Conservation (phyloP, 35 echinoderm and acorn worm genomes). For the Apostichopus parvimensis region DNA sequence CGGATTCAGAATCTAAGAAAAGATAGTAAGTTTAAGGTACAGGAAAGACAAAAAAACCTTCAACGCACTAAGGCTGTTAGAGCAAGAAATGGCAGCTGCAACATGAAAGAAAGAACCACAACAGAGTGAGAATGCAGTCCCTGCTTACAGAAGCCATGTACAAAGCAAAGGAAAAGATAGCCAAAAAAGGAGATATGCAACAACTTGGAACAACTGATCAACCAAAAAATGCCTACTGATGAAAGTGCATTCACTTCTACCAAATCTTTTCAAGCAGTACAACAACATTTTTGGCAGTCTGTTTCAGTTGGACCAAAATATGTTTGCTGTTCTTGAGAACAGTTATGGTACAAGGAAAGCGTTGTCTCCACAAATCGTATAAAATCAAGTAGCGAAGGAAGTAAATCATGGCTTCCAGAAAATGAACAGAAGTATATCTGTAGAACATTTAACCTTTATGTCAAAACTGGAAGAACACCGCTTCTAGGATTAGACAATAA, state of each 20-base stretch:
- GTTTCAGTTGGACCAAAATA: slow-evolving; percentile 29
- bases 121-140: too few relatives aligned
- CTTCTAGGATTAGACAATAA: not conserved
- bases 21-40: too few relatives aligned
- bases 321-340: slow-evolving; percentile 49
- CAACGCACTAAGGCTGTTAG: too few relatives aligned
- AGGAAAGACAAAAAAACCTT: too few relatives aligned
- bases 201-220: slow-evolving; percentile 22
- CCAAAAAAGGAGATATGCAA: not conserved
- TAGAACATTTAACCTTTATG: slow-evolving; percentile 36
- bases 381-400: not conserved
- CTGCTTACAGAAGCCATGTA: too few relatives aligned
- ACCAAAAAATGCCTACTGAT: slow-evolving; percentile 11
- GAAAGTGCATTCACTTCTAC: slow-evolving; percentile 7
- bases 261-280: slow-evolving; percentile 9
- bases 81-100: too few relatives aligned
- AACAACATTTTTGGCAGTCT: slow-evolving; percentile 38
- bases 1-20: too few relatives aligned
- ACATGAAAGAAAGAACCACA: too few relatives aligned
- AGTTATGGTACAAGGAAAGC: slow-evolving; percentile 57
- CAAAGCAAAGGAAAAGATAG: too few relatives aligned
- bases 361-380: not conserved
- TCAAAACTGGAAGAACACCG: not conserved
- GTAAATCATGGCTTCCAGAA: not conserved
- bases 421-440: not conserved